phyloP scores from a whole-genome alignment of 2,888 invertebrate species.

The Oligia strigilis region DNA sequence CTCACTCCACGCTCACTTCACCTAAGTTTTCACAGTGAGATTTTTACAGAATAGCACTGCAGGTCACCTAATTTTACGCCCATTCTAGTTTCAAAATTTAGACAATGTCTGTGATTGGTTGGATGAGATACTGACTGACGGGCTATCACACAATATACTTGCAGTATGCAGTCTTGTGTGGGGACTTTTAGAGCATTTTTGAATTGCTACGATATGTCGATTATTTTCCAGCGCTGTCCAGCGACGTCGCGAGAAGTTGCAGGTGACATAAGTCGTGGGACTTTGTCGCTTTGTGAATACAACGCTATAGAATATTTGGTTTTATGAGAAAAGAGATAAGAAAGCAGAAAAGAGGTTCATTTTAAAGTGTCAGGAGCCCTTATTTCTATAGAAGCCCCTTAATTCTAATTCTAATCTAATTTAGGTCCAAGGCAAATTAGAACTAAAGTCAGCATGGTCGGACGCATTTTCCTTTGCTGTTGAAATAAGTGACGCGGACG shows the following conservation, averaged over 20 bases:
- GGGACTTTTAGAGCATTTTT: neutral
- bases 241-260: neutral
- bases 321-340: neutral
- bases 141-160: neutral
- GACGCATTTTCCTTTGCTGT: neutral
- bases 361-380: neutral
- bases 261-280: neutral
- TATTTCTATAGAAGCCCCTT: neutral
- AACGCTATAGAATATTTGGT: neutral
- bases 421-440: conserved; percentile 18
- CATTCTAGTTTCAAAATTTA: neutral
- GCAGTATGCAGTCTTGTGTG: neutral
- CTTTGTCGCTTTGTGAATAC: neutral
- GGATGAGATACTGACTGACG: neutral
- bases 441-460: neutral
- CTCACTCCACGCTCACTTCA: too few species aligned
- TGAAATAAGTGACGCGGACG: conserved; percentile 7
- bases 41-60: too few species aligned
- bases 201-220: neutral
- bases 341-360: neutral
- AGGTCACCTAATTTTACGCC: neutral
- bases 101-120: neutral
- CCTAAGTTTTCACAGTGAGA: too few species aligned
- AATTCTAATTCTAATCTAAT: neutral
- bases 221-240: neutral